Evolutionary conservation across 2,797 vertebrate species (phyloP), one percentile per base, ranked within the genome.

Genomic region (Botia kubotai): DNA sequence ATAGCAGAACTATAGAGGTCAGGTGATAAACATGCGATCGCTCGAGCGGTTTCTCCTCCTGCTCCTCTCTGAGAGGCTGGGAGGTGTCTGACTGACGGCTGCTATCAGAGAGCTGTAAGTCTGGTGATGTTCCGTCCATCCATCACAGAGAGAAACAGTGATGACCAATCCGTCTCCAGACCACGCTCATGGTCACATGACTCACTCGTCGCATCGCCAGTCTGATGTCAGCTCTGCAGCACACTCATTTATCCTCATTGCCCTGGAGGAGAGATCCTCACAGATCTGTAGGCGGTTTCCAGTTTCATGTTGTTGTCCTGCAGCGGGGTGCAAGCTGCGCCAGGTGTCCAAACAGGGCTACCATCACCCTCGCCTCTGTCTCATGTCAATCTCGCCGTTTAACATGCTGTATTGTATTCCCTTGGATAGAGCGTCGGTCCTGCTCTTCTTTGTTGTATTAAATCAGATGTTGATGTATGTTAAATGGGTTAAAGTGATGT

Each of bases 231-330:
- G 91, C 85, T 84, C 81, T 53, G 84, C 84, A 83, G 85, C 84
- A 74, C 23, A 80, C 84, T 87, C 87, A 80, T 93, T 92, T 91
- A 90, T 94, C 92, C 91, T 90, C 90, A 90, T 92, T 91, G 89
- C 79, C 63, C 65, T 80, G 67, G 87, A 86, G 69, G 62, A 77
- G 52, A 74, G 53, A 65, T 62, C 67, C 5, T 17, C 23, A 19
- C 65, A 50, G 6, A 83, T 74, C 29, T n/a, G 4, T 21, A 66
- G 50, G 62, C 29, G 70, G 60, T 67, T 80, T 67, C 33, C 66
- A 17, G 58, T 73, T 12, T 55, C 68, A 39, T 79, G 33, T 43
- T 79, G 33, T 43, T 21, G 21, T 50, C 46, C 43, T 70, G 33
- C 55, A 53, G 69, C 70, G 6, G 26, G 60, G 79, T 67, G 63